Conservation (phyloP, 2,113 vertebrate species). For the Catagonus wagneri region DNA sequence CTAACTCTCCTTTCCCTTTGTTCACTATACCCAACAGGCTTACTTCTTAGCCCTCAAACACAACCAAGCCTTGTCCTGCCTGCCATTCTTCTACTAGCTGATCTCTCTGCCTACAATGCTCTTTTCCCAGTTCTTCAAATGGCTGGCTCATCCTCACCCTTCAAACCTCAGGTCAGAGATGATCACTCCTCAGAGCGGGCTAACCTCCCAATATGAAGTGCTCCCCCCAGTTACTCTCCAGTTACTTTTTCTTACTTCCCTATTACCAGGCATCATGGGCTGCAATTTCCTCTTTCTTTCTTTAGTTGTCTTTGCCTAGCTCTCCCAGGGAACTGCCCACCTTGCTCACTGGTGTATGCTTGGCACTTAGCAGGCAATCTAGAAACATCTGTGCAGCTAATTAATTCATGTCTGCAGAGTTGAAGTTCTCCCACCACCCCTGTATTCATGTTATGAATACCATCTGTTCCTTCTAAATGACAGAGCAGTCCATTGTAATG, state of each 20-base stretch:
- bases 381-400: conserved; percentile 25
- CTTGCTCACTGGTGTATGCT: background rate
- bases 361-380: background rate
- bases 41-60: conserved; percentile 6
- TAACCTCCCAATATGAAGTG: background rate
- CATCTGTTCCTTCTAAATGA: conserved; percentile 9
- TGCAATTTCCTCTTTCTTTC: background rate
- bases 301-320: background rate
- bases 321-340: background rate
- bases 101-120: background rate
- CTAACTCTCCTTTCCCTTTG: background rate
- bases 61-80: background rate
- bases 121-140: background rate
- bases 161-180: background rate
- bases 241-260: background rate
- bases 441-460: background rate
- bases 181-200: background rate
- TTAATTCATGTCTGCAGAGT: background rate
- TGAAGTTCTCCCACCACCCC: background rate
- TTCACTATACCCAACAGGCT: background rate
- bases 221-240: background rate
- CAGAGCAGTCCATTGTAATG: background rate
- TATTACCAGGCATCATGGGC: background rate
- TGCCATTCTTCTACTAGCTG: background rate
- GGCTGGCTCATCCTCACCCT: background rate